These are phyloP conservation scores for Aleadryas rufinucha DNA, from an alignment of 2,113 vertebrate genomes.

Conservation along the genomic window DNA sequence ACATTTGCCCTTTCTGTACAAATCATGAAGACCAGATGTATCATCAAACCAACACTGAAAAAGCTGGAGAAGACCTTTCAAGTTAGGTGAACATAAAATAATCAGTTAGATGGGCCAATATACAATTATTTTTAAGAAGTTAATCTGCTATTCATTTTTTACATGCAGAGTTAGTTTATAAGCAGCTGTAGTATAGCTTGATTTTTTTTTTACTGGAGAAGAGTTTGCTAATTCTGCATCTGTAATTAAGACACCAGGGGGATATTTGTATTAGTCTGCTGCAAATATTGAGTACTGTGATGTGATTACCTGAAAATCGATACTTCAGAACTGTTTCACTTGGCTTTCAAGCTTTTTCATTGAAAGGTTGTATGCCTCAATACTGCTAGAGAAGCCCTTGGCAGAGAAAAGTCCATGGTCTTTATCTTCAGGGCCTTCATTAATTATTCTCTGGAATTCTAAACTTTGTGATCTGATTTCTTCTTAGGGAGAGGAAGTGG, in stretches of 20 bases:
- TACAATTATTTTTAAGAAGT: neutral
- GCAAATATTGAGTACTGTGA: neutral
- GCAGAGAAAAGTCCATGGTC: neutral
- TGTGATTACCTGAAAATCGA: slow-evolving; percentile 24
- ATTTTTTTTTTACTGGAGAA: neutral
- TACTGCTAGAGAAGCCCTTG: neutral
- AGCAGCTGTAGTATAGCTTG: neutral
- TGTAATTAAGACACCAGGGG: neutral
- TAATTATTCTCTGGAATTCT: neutral
- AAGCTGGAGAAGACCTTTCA: neutral
- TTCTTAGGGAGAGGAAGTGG: neutral
- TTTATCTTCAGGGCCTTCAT: neutral
- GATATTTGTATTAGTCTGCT: neutral
- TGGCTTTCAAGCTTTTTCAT: neutral
- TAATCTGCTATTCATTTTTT: neutral
- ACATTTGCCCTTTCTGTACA: neutral
- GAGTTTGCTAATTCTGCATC: neutral
- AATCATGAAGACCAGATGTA: neutral
- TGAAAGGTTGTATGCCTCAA: neutral
- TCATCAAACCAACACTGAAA: neutral
- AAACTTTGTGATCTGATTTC: neutral
- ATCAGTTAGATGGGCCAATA: neutral
- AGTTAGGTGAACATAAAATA: neutral
- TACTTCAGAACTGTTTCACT: neutral
- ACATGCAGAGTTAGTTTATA: neutral